phyloP scores from a whole-genome alignment of 2,113 vertebrate species.

The Eretmochelys imbricata region DNA sequence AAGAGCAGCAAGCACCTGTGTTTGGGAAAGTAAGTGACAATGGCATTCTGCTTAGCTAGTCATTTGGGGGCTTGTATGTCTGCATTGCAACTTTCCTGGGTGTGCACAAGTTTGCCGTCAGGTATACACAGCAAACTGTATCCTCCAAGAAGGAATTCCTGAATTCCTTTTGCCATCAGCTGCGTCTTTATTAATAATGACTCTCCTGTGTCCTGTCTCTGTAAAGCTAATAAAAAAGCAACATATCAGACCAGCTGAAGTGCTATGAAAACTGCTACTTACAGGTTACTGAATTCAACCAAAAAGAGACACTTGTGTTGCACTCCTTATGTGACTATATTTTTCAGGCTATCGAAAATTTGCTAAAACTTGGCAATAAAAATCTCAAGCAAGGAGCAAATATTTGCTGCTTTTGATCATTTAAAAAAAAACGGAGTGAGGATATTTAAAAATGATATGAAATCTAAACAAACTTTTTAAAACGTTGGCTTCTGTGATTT shows the following conservation, averaged over 20 bases:
- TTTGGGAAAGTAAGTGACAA: conserved; percentile 62
- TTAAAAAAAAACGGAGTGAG: neutral
- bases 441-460: neutral
- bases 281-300: neutral
- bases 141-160: neutral
- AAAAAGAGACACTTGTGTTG: fast-evolving
- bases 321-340: neutral
- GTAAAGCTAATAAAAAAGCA: neutral
- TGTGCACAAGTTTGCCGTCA: neutral
- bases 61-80: neutral
- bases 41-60: neutral
- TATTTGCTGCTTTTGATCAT: neutral
- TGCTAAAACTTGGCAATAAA: neutral
- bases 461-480: neutral
- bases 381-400: neutral
- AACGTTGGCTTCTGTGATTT: neutral
- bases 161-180: neutral
- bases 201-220: neutral
- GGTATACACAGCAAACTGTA: neutral
- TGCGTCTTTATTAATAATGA: neutral
- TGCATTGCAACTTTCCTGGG: neutral
- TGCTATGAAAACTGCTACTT: neutral
- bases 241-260: neutral
- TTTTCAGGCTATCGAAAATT: neutral
- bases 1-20: neutral